These are phyloP conservation scores for Dendrolimus houi DNA, from an alignment of 2,888 invertebrate genomes.

Conservation along the genomic window DNA sequence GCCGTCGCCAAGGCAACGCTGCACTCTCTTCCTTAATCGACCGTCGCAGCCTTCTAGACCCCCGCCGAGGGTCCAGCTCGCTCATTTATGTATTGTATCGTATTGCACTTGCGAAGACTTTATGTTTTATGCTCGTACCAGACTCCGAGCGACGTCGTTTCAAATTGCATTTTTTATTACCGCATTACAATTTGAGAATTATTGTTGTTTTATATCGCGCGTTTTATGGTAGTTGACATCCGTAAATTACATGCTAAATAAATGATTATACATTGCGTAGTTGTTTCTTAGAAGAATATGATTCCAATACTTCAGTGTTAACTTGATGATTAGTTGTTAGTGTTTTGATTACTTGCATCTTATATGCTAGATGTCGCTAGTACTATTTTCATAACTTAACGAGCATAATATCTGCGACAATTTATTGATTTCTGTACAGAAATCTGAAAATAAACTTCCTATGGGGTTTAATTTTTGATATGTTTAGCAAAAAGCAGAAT, in stretches of 20 bases:
- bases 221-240: neutral
- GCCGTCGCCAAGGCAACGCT: slow-evolving; percentile 70
- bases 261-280: neutral
- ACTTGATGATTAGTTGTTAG: too few relatives aligned
- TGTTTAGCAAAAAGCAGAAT: too few relatives aligned
- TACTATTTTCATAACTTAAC: too few relatives aligned
- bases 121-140: slow-evolving; percentile 34
- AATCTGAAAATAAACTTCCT: too few relatives aligned
- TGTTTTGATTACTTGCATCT: too few relatives aligned
- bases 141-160: neutral
- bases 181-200: neutral
- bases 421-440: too few relatives aligned
- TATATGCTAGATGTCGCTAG: too few relatives aligned
- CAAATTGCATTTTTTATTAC: neutral
- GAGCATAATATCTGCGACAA: too few relatives aligned
- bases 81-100: slow-evolving; percentile 70
- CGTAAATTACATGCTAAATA: neutral
- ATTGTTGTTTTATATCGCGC: neutral
- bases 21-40: slow-evolving; percentile 76
- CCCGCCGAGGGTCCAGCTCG: slow-evolving; percentile 39
- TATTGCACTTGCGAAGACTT: slow-evolving; percentile 41
- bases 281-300: neutral
- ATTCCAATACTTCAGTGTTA: too few relatives aligned
- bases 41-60: slow-evolving; percentile 56
- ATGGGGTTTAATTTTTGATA: too few relatives aligned